phyloP scores from a whole-genome alignment of 2,113 vertebrate genomes.

The Pelecanoides urinatrix region DNA sequence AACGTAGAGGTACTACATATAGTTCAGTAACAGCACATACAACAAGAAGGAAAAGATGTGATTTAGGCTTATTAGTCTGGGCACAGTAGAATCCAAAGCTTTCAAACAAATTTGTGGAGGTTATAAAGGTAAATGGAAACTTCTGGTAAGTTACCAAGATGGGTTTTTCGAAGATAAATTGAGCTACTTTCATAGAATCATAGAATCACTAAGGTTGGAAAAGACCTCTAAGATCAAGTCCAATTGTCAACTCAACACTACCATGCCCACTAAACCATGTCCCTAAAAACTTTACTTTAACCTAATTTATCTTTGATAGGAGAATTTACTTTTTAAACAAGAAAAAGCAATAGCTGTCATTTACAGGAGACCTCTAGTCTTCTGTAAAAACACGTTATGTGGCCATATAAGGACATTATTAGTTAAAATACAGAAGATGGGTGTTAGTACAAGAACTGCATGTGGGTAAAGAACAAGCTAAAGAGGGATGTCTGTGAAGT shows the following conservation, averaged over 20 bases:
- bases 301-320: neutral
- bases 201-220: no score
- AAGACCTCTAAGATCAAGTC: no score
- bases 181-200: no score
- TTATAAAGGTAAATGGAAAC: neutral
- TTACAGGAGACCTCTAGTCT: neutral
- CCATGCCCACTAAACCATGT: no score
- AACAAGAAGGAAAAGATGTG: neutral
- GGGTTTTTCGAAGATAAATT: neutral
- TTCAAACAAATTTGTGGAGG: neutral
- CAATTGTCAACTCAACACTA: no score
- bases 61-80: neutral
- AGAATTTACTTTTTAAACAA: neutral
- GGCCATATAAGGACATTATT: neutral
- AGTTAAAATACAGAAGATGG: neutral
- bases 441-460: neutral
- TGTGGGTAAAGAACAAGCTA: neutral
- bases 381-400: neutral
- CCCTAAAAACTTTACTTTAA: no score
- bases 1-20: neutral
- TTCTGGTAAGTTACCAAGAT: neutral
- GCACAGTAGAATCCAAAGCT: neutral
- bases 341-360: neutral
- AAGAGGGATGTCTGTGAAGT: neutral
- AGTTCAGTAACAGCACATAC: neutral